phyloP scores from a whole-genome alignment of 2,888 invertebrate species.

The Norana najaformis region DNA sequence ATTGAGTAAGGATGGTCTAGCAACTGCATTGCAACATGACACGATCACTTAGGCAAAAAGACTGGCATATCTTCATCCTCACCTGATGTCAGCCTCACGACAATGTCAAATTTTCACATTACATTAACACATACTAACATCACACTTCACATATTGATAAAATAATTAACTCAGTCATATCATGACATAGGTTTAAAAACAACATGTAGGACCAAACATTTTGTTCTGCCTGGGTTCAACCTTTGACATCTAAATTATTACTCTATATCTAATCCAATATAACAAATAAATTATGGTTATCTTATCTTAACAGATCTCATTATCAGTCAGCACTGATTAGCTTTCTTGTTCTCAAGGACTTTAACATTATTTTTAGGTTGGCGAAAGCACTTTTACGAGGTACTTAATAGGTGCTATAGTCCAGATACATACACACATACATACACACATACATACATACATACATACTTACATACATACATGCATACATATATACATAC shows the following conservation, averaged over 20 bases:
- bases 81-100: not conserved
- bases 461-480: too few relatives aligned
- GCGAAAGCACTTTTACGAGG: too few relatives aligned
- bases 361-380: too few relatives aligned
- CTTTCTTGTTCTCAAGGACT: too few relatives aligned
- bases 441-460: too few relatives aligned
- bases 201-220: not conserved
- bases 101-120: not conserved
- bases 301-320: too few relatives aligned
- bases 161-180: not conserved
- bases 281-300: not conserved
- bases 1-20: not conserved
- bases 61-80: not conserved
- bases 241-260: not conserved
- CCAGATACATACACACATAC: too few relatives aligned
- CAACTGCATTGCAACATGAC: not conserved
- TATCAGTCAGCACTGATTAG: too few relatives aligned
- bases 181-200: not conserved
- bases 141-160: not conserved
- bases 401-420: too few relatives aligned
- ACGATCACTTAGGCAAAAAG: not conserved
- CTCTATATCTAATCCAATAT: not conserved
- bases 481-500: too few relatives aligned
- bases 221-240: not conserved
- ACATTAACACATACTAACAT: too few relatives aligned